Conservation (phyloP, 2,888 invertebrate genomes). For the Allacma fusca region DNA sequence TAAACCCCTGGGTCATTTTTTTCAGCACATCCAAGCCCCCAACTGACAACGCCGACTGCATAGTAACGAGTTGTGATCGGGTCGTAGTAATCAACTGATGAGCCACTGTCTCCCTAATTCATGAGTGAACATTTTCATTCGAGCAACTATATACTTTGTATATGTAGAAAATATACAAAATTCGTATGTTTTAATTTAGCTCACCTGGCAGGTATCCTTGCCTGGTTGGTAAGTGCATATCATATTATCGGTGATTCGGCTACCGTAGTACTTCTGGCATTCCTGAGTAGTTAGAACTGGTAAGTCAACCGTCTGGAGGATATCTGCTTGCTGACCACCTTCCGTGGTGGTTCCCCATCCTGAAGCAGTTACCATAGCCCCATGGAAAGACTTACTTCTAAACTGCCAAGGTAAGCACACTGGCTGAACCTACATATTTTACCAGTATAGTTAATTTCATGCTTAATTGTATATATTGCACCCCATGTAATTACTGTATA, state of each 20-base stretch:
- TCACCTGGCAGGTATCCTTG: constrained; percentile 46
- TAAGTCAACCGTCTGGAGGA: constrained; percentile 41
- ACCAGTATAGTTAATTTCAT: too few relatives aligned
- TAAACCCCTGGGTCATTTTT: constrained; percentile 52
- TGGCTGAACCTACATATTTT: constrained; percentile 49
- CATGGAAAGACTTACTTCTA: constrained; percentile 40
- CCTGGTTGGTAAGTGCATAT: constrained; percentile 45
- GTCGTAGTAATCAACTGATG: constrained; percentile 54
- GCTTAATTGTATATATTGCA: too few relatives aligned
- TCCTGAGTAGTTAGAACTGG: constrained; percentile 33
- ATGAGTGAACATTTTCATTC: not conserved
- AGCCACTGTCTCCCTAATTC: constrained; percentile 55
- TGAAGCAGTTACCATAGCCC: constrained; percentile 39
- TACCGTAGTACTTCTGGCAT: constrained; percentile 34
- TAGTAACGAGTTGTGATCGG: constrained; percentile 46
- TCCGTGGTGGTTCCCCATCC: constrained; percentile 40
- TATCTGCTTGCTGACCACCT: not conserved
- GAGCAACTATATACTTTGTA: too few relatives aligned
- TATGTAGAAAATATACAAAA: too few relatives aligned
- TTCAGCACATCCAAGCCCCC: constrained; percentile 53
- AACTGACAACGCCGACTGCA: constrained; percentile 56
- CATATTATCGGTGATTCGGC: constrained; percentile 24
- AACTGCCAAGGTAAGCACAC: constrained; percentile 55
- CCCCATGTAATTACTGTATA: too few relatives aligned
- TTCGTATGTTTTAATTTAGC: too few relatives aligned